Conservation (phyloP, 2,797 vertebrate species). For the Pipistrellus nathusii region DNA sequence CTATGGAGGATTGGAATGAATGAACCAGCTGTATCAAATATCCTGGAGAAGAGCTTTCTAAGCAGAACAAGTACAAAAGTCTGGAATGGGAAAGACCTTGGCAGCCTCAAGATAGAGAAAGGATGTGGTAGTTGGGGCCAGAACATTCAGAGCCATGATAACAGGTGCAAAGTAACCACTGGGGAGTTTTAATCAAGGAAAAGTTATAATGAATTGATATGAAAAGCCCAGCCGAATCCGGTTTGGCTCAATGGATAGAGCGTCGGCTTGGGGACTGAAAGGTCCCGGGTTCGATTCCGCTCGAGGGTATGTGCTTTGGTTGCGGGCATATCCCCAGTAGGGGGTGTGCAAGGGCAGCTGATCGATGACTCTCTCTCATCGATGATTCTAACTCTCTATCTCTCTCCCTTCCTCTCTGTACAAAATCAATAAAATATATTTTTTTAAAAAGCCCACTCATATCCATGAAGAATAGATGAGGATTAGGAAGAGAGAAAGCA, state of each 20-base stretch:
- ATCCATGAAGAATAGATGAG: neutral
- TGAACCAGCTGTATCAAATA: neutral
- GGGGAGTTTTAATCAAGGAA: neutral
- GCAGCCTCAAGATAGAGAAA: neutral
- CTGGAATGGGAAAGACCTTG: neutral
- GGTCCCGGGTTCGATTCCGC: too few relatives aligned
- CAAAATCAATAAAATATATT: too few relatives aligned
- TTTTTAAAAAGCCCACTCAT: neutral
- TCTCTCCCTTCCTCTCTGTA: too few relatives aligned
- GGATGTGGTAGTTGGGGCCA: fast-evolving
- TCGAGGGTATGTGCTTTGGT: too few relatives aligned
- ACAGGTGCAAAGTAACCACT: neutral
- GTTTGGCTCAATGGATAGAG: too few relatives aligned
- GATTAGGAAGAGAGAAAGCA: neutral
- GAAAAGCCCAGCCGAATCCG: neutral
- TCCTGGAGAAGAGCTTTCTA: neutral
- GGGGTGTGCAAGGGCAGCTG: too few relatives aligned
- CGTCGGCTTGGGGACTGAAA: too few relatives aligned
- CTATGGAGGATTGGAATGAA: neutral
- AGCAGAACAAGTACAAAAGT: neutral
- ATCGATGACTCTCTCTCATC: too few relatives aligned
- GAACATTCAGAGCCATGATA: neutral
- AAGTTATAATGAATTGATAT: neutral
- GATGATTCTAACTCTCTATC: too few relatives aligned
- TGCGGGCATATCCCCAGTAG: too few relatives aligned